Evolutionary conservation across 2,113 vertebrate genomes (phyloP).

Genomic region (Dipodomys stephensi): DNA sequence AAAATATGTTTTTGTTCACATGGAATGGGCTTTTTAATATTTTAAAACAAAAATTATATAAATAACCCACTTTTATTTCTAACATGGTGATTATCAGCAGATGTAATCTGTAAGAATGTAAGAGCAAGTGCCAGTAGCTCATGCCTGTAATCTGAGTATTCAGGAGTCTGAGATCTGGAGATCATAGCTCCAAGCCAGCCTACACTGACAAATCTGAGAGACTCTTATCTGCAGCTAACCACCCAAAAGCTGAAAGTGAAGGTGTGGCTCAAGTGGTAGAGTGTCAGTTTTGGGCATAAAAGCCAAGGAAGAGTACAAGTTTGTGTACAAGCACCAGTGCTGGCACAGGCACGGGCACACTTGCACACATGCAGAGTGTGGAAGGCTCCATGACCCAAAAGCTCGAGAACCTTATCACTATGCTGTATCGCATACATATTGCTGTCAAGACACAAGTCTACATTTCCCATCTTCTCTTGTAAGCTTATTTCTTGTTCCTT

Average conservation of each 20-base stretch:
- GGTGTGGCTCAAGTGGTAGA: too few relatives aligned
- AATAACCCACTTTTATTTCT: not conserved
- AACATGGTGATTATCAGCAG: not conserved
- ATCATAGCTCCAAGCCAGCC: too few relatives aligned
- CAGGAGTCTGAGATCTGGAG: too few relatives aligned
- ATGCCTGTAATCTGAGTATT: too few relatives aligned
- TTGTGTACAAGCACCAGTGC: too few relatives aligned
- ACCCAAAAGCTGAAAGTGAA: too few relatives aligned
- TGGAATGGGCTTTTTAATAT: not conserved
- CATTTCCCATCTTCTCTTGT: not conserved
- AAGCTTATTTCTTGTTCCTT: not conserved
- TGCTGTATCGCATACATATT: not conserved
- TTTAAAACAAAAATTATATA: conserved; percentile 10
- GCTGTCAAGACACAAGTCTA: not conserved
- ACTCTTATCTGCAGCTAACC: too few relatives aligned
- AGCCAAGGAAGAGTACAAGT: too few relatives aligned
- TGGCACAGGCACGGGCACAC: too few relatives aligned
- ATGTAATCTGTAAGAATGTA: not conserved
- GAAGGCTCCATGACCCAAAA: not conserved
- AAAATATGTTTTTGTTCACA: not conserved
- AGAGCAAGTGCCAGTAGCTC: too few relatives aligned
- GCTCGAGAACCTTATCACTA: not conserved
- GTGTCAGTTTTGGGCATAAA: too few relatives aligned
- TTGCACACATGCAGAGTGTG: not conserved
- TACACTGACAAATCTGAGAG: too few relatives aligned